A percentile compares a stretch with the other conserved stretches of the same genome.
Evolutionary conservation across 37 sponge, comb jelly and placozoan genomes (phyloP).

Genomic region (Axinella damicornis): DNA sequence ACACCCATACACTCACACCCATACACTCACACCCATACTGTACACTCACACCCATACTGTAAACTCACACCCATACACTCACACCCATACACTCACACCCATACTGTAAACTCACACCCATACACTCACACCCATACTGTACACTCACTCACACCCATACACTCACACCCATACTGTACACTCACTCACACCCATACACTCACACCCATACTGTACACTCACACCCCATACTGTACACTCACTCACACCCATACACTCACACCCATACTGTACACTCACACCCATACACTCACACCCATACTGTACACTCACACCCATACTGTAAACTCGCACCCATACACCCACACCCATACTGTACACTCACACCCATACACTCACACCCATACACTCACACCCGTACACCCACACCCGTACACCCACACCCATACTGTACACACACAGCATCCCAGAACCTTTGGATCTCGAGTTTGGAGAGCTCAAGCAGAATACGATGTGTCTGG

Average conservation of each 20-base stretch:
- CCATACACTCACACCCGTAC: not conserved
- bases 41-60: too few relatives aligned
- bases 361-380: not conserved
- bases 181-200: too few relatives aligned
- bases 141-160: not conserved
- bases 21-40: too few relatives aligned
- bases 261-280: too few relatives aligned
- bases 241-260: not conserved
- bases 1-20: not conserved
- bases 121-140: too few relatives aligned
- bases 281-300: not conserved
- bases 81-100: not conserved
- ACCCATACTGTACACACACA: too few relatives aligned
- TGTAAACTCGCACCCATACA: not conserved
- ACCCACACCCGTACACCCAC: too few relatives aligned
- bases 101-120: too few relatives aligned
- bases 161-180: not conserved
- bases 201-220: too few relatives aligned
- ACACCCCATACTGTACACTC: too few relatives aligned
- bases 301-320: conserved; percentile 5
- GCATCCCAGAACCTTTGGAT: conserved; percentile 60
- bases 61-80: not conserved
- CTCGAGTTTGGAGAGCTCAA: conserved; percentile 60
- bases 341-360: not conserved
- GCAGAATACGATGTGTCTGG: conserved; percentile 80